Evolutionary conservation across 2,113 vertebrate species (phyloP).

Genomic region (Microtus pennsylvanicus): DNA sequence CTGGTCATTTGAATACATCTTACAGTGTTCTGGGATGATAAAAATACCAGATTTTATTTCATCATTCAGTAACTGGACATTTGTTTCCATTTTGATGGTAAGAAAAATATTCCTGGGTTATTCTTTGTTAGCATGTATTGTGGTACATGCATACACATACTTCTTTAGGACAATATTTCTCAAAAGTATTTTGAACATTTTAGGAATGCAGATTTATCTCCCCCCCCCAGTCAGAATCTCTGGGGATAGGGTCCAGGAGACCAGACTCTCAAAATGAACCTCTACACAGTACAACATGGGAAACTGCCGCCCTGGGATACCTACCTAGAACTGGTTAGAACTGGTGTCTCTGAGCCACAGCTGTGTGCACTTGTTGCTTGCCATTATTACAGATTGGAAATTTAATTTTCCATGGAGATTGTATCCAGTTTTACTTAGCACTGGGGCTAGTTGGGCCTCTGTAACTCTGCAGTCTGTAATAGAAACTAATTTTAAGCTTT

Average conservation of each 20-base stretch:
- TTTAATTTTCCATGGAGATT: background rate
- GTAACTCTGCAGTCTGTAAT: background rate
- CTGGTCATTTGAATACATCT: background rate
- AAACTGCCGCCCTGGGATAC: background rate
- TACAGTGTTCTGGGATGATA: background rate
- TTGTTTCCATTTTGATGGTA: constrained; percentile 20
- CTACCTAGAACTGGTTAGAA: background rate
- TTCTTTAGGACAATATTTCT: background rate
- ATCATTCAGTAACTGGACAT: background rate
- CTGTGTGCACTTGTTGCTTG: background rate
- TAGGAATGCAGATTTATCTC: background rate
- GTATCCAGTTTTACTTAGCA: background rate
- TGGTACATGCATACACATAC: background rate
- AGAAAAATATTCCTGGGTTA: background rate
- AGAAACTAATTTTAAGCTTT: constrained; percentile 1
- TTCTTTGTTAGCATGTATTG: constrained; percentile 46
- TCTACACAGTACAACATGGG: background rate
- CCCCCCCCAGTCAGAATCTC: background rate
- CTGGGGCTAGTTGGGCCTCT: background rate
- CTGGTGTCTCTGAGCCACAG: background rate
- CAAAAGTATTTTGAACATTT: background rate
- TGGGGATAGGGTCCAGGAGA: background rate
- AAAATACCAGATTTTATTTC: background rate
- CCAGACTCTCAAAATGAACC: background rate
- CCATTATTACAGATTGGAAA: background rate